A percentile compares a stretch with the other conserved stretches of the same genome.
Evolutionary conservation across 2,888 invertebrate genomes (phyloP).

Genomic region (Xanthorhoe spadicearia): DNA sequence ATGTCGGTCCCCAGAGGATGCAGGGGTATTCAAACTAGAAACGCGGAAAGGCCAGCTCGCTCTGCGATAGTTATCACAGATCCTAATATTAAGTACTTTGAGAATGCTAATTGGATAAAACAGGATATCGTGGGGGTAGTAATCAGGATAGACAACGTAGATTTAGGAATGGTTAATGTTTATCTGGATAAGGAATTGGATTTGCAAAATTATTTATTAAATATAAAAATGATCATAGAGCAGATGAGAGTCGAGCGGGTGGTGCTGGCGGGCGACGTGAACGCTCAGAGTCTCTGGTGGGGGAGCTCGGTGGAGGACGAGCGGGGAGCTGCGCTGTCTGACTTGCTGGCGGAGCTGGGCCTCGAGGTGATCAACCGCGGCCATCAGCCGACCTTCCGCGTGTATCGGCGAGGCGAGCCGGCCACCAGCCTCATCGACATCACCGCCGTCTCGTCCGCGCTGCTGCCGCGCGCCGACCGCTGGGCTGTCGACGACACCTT

Average conservation of each 20-base stretch:
- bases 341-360: background rate
- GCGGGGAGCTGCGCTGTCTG: constrained; percentile 7
- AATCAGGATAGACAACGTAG: background rate
- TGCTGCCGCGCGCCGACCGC: background rate
- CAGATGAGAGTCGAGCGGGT: background rate
- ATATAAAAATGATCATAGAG: background rate
- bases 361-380: constrained; percentile 13
- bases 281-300: constrained; percentile 20
- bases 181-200: background rate
- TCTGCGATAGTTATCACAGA: background rate
- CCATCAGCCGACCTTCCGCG: constrained; percentile 5
- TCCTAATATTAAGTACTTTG: background rate
- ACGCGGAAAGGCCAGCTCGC: background rate
- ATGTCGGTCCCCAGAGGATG: background rate
- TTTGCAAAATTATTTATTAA: background rate
- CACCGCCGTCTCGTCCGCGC: constrained; percentile 24
- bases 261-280: constrained; percentile 9
- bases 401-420: background rate
- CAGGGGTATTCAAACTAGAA: background rate
- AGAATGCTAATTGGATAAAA: background rate
- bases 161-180: background rate
- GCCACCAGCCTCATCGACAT: constrained; percentile 15
- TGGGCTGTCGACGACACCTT: background rate
- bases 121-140: background rate
- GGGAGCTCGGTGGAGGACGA: constrained; percentile 18